Evolutionary conservation across 2,113 vertebrate species (phyloP).

Genomic region (Bos javanicus): DNA sequence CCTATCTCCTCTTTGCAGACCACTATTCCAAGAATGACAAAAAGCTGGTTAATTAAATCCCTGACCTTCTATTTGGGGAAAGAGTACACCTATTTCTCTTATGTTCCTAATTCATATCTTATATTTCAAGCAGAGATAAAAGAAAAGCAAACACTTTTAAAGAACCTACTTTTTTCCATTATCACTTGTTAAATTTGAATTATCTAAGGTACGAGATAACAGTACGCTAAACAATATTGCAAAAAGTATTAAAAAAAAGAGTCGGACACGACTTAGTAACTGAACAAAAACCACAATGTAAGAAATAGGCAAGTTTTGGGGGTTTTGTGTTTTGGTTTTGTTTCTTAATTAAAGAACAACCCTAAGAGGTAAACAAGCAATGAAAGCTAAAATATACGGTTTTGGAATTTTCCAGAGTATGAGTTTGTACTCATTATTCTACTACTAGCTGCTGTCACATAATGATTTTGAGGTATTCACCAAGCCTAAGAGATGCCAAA

Average conservation of each 20-base stretch:
- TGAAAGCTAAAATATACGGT: background rate
- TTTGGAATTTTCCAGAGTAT: background rate
- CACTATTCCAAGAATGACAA: background rate
- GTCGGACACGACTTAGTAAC: background rate
- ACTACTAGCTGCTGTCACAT: background rate
- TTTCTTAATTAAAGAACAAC: background rate
- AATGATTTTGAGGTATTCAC: background rate
- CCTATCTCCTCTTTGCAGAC: background rate
- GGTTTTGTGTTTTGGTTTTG: background rate
- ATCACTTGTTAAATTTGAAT: slow-evolving; percentile 10
- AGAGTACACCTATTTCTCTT: background rate
- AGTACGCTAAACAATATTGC: background rate
- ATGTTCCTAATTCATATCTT: background rate
- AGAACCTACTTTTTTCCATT: background rate
- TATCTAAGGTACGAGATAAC: background rate
- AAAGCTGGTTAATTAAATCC: background rate
- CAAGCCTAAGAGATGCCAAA: background rate
- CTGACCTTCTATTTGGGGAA: background rate
- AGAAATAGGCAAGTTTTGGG: background rate
- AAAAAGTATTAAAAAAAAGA: background rate
- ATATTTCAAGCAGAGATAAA: slow-evolving; percentile 17
- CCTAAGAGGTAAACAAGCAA: background rate
- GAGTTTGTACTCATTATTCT: background rate
- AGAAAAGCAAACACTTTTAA: background rate
- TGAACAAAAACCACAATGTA: background rate